Base-by-base conservation (phyloP, 2,797 vertebrate species). In the Oreochromis mossambicus region DNA sequence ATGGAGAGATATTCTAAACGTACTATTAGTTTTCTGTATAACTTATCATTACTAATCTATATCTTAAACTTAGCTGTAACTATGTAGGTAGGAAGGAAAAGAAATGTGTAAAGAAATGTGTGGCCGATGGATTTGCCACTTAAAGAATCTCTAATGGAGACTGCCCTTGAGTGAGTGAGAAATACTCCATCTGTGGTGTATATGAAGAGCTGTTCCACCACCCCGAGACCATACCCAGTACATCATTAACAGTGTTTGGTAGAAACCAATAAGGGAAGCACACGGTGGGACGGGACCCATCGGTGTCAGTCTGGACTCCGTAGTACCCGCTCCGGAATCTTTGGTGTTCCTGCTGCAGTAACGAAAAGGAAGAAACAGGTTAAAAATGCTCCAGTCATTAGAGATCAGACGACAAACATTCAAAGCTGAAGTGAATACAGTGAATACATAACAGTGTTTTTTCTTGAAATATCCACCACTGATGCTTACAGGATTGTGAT, bases 241-340 rank as follows among this genome's bases (percentile, higher is more conserved):
- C n/a, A n/a, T n/a, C n/a, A n/a, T n/a, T n/a, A n/a, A 21, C 12
- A 41, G 8, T 21, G 13, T 41, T 24, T 24, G 1, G 0, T 6
- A n/a, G 11, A 41, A 66, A 66, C 13, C n/a, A 68, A 24, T 8
- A 21, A 38, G 36, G 19, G 61, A 66, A 13, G 11, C 1, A 3
- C n/a, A 68, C 7, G 1, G 38, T 68, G 11, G 63, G 12, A 12
- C 1, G 2, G n/a, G n/a, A 38, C n/a, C 61, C 36, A 2, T 38
- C 0, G 7, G 19, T 21, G 12, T 68, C n/a, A 24, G 21, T 6
- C 7, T 68, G 36, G 7, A 66, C 36, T 24, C 63, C 3, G 6
- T 66, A 13, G 61, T 8, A 10, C 63, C 63, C 2, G 5, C 61
- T 38, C 6, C 0, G 0, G n/a, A 41, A 13, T 21, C 34, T 66